Base-by-base conservation (phyloP, 1,140 invertebrate species). In the Magallana gigas region DNA sequence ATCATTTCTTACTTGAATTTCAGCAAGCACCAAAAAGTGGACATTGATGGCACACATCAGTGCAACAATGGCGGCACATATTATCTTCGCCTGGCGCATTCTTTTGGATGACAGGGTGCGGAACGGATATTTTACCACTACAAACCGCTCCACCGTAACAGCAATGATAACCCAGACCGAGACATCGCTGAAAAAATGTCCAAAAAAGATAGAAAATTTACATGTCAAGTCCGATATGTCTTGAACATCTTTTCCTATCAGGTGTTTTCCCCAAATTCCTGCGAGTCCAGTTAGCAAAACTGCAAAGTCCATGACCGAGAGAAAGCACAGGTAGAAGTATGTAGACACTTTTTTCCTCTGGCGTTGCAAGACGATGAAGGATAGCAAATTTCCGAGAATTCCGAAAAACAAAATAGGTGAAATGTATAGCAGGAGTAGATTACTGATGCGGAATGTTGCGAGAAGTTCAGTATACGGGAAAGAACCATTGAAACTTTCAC, bases 121-220 rank as follows among this genome's bases (percentile, higher is more conserved):
- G 18, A 94, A 89, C 1, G 94, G 94, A 84, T 92, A 85, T 57
- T 90, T 90, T 2, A 94, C 93, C 14, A 91, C 94, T 62, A 94
- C 93, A 88, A 90, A 94, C 48, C 94, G 71, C 81, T 95, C 94
- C 1, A 93, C 86, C 1, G 94, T 95, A 7, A 95, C 94, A 12
- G 93, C 93, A 18, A 95, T 92, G 29, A 94, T 94, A 0, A 94
- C 84, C 94, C 94, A 95, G 0, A 94, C 94, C n/a, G 92, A 92
- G 36, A 90, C 91, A 86, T 94, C 91, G 76, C 93, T 94, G 83
- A 87, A 86, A 11, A 91, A 88, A 84, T 93, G 94, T 23, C 91
- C 91, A 14, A 93, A 57, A 14, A 91, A 90, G 18, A 91, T 83
- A 12, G 90, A 90, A 48, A 90, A 18, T 87, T 94, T 94, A 88